Evolutionary conservation across 2,113 vertebrate species (phyloP).

Genomic region (Carassius carassius): DNA sequence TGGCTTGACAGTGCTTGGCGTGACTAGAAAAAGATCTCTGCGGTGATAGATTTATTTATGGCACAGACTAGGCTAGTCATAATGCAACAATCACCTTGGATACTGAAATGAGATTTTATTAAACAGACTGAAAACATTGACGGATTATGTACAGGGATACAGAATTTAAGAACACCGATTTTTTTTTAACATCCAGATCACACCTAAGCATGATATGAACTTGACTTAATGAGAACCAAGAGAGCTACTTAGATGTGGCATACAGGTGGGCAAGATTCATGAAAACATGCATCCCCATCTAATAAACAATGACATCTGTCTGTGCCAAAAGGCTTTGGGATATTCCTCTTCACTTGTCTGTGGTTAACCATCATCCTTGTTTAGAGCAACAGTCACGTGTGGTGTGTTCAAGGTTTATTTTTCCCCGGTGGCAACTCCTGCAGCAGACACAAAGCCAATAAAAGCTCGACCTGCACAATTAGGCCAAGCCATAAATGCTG

Average conservation of each 20-base stretch:
- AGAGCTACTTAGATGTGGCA: conserved; percentile 8
- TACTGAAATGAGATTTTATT: background rate
- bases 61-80: conserved; percentile 2
- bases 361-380: conserved; percentile 38
- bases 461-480: conserved; percentile 56
- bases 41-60: conserved; percentile 62
- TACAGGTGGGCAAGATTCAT: conserved; percentile 4
- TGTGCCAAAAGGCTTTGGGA: conserved; percentile 3
- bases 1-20: conserved; percentile 33
- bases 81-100: conserved; percentile 4
- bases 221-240: background rate
- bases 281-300: background rate
- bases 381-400: conserved; percentile 35
- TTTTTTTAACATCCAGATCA: background rate
- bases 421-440: conserved; percentile 19
- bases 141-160: background rate
- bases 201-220: background rate
- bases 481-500: conserved; percentile 49
- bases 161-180: background rate
- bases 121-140: background rate
- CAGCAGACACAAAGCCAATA: conserved; percentile 51
- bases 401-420: conserved; percentile 31
- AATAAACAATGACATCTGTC: conserved; percentile 40
- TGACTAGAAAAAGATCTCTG: conserved; percentile 50
- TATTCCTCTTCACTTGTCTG: conserved; percentile 25